Base-by-base conservation (phyloP, 1,140 invertebrate genomes). In the Drosophila equinoxialis region DNA sequence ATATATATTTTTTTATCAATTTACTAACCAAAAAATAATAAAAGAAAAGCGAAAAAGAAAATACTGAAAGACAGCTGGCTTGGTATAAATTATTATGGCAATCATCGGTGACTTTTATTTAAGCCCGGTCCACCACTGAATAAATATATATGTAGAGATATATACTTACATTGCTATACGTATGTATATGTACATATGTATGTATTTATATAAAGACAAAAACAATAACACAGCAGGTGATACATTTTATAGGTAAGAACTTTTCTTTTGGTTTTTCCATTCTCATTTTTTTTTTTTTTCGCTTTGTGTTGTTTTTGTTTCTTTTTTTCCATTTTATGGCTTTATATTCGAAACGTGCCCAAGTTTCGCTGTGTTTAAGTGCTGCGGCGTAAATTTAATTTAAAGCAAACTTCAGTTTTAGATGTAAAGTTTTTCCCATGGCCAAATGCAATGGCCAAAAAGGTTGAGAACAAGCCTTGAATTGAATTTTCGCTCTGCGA, bases 181-280 rank as follows among this genome's bases (percentile, higher is more conserved):
- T 17, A 17, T 17, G 17, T 17, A 17, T 17, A 17, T n/a, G 17
- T 72, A 55, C 45, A 30, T 35, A 54, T 14, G 35, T 14, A 51
- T 63, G 30, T 45, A 57, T 41, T 68, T 57, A 48, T 10, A 51
- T 51, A 20, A 3, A 11, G 2, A 51, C 68, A 78, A 67, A 85
- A 85, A 85, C 74, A 85, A 85, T 85, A 85, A 86, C 82, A 86
- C 82, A 86, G 82, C 82, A 79, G 82, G 82, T 86, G 82, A 86
- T 86, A 85, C 77, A 76, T 77, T 77, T 77, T 77, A 84, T 78
- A 63, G 78, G 63, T 68, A 45, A 39, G 2, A 20, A 39, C 30
- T 37, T 35, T 55, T 41, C 17, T 33, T 60, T 74, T 35, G 37
- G 54, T n/a, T 39, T 39, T 39, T 11, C 23, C 45, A 23, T 51